A percentile compares a stretch with the other conserved stretches of the same genome.
phyloP scores from a whole-genome alignment of 1,140 invertebrate species.

The Patella vulgata region DNA sequence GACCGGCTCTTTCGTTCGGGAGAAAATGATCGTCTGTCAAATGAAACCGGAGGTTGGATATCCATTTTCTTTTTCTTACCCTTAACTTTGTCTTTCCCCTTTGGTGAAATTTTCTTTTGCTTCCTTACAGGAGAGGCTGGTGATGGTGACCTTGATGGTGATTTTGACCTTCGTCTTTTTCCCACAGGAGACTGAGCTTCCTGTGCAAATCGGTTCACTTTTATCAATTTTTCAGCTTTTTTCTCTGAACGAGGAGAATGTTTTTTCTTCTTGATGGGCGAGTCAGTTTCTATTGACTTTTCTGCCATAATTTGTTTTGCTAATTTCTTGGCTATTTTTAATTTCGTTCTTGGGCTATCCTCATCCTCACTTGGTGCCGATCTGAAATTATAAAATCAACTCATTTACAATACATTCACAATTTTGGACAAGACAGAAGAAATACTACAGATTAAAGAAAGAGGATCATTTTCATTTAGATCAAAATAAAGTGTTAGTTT shows the following conservation, averaged over 20 bases:
- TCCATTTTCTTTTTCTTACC: not conserved
- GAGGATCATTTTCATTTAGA: too few relatives aligned
- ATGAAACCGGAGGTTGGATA: not conserved
- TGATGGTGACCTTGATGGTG: slow-evolving; percentile 6
- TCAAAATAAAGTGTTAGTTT: too few relatives aligned
- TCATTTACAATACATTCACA: too few relatives aligned
- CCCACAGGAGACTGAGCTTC: not conserved
- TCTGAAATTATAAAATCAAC: too few relatives aligned
- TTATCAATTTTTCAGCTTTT: slow-evolving; percentile 4
- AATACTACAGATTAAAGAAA: too few relatives aligned
- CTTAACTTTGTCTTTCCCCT: slow-evolving; percentile 1
- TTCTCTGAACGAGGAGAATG: slow-evolving; percentile 5
- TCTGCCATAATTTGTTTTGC: too few relatives aligned
- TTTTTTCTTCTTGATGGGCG: slow-evolving; percentile 2
- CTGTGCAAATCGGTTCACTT: too few relatives aligned
- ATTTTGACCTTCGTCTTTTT: not conserved
- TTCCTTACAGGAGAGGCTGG: not conserved
- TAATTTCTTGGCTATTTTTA: too few relatives aligned
- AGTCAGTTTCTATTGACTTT: not conserved
- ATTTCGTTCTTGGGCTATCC: too few relatives aligned
- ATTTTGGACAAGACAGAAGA: too few relatives aligned
- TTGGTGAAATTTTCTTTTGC: not conserved
- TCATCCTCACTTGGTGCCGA: too few relatives aligned
- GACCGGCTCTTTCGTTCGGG: not conserved
- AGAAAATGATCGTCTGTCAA: too few relatives aligned